These are phyloP conservation scores for Craseonycteris thonglongyai DNA, from an alignment of 2,113 vertebrate species.

Conservation along the genomic window DNA sequence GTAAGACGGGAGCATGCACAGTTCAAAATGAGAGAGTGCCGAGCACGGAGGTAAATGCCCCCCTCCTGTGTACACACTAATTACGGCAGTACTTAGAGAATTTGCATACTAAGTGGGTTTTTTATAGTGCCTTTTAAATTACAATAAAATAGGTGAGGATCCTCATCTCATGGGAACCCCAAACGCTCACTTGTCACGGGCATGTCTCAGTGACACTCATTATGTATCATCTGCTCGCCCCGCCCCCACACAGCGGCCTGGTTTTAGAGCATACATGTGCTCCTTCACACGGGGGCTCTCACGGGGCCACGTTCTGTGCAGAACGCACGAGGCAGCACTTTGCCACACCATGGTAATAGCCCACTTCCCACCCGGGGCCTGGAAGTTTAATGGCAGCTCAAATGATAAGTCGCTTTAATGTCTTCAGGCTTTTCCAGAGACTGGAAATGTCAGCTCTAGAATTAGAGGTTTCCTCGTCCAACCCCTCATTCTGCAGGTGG, in stretches of 20 bases:
- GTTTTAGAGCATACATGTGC: neutral
- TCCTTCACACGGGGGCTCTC: neutral
- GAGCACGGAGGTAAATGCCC: accelerated
- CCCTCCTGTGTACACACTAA: neutral
- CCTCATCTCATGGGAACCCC: neutral
- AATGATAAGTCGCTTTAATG: neutral
- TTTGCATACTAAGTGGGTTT: neutral
- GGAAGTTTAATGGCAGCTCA: neutral
- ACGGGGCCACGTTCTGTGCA: neutral
- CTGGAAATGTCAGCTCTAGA: slow-evolving; percentile 20
- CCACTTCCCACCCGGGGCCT: neutral
- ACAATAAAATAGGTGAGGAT: neutral
- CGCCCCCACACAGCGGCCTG: accelerated
- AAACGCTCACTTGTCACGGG: neutral
- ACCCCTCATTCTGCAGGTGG: neutral
- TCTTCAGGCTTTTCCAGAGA: slow-evolving; percentile 3
- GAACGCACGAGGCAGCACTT: neutral
- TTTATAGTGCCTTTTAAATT: neutral
- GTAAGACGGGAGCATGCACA: too few species aligned
- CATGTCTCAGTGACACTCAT: neutral
- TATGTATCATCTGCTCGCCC: neutral
- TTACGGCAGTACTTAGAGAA: neutral
- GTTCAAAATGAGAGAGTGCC: accelerated
- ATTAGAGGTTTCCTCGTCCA: neutral
- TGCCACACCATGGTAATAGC: neutral